Evolutionary conservation across 2,888 invertebrate genomes (phyloP).

Genomic region (Lepidocyrtoides sp.): DNA sequence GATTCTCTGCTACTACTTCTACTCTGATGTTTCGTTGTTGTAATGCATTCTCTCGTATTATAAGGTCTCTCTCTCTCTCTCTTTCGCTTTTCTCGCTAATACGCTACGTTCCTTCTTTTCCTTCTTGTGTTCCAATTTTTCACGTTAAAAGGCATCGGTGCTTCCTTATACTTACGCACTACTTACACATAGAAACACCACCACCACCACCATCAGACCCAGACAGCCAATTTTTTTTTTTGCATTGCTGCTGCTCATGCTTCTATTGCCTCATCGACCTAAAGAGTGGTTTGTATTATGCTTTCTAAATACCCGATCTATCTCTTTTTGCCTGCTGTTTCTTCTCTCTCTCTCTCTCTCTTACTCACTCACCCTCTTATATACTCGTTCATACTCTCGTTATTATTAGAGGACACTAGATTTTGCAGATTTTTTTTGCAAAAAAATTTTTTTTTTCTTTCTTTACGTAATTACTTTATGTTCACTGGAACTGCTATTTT

Average conservation of each 20-base stretch:
- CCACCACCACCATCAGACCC: conserved; percentile 8
- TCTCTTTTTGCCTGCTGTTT: not conserved
- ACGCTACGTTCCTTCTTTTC: not conserved
- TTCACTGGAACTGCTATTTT: not conserved
- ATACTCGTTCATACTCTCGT: not conserved
- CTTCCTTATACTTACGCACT: conserved; percentile 59
- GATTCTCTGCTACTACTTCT: conserved; percentile 62
- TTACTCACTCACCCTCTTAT: no score
- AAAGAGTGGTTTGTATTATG: not conserved
- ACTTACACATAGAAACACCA: conserved; percentile 54
- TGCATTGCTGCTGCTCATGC: conserved; percentile 47
- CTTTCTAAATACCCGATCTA: not conserved
- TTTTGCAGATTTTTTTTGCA: not conserved
- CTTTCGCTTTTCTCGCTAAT: not conserved
- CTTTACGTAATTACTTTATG: not conserved
- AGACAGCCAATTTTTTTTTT: conserved; percentile 60
- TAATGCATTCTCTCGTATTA: not conserved
- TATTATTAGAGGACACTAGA: not conserved
- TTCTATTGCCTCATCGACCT: conserved; percentile 48
- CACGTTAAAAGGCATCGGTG: conserved; percentile 31
- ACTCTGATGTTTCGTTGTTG: not conserved
- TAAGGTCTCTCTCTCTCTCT: not conserved
- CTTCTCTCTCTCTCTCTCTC: not conserved
- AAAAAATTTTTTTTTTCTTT: not conserved
- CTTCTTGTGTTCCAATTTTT: conserved; percentile 72